Conservation (phyloP, 2,113 vertebrate species). For the Gavia stellata region DNA sequence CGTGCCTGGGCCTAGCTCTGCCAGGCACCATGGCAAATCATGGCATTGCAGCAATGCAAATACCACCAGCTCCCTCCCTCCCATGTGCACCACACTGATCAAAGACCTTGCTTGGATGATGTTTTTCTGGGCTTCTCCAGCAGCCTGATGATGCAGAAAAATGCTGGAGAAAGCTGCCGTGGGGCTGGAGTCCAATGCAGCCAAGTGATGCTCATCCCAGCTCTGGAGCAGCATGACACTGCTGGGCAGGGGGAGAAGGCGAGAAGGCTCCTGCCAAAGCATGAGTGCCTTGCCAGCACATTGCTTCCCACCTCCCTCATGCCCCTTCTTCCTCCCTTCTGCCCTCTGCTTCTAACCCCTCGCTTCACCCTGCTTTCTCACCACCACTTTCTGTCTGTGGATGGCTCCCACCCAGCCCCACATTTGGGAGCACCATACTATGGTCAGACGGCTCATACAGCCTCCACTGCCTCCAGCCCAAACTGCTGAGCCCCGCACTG, state of each 20-base stretch:
- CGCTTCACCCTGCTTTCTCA: background rate
- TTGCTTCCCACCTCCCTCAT: background rate
- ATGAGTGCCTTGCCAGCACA: background rate
- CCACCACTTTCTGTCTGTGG: rapidly evolving
- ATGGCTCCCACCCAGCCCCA: background rate
- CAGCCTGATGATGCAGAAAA: background rate
- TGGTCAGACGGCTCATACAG: background rate
- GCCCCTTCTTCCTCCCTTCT: background rate
- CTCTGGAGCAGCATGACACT: background rate
- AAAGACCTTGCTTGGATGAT: background rate
- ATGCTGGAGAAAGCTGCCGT: background rate
- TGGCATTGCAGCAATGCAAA: background rate
- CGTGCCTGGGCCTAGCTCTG: background rate
- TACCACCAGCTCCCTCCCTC: background rate
- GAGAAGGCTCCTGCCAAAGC: background rate
- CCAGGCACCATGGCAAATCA: background rate
- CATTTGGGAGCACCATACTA: background rate
- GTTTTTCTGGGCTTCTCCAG: background rate
- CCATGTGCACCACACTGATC: background rate
- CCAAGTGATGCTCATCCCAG: background rate
- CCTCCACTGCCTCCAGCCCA: background rate
- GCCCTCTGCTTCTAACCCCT: background rate
- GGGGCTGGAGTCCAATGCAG: background rate
- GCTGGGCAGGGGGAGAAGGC: background rate
- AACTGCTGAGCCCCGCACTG: rapidly evolving